Percentiles rank a stretch among this genome's conserved stretches.
Conservation (phyloP, 2,888 invertebrate species). For the Hirtodrosophila confusa region DNA sequence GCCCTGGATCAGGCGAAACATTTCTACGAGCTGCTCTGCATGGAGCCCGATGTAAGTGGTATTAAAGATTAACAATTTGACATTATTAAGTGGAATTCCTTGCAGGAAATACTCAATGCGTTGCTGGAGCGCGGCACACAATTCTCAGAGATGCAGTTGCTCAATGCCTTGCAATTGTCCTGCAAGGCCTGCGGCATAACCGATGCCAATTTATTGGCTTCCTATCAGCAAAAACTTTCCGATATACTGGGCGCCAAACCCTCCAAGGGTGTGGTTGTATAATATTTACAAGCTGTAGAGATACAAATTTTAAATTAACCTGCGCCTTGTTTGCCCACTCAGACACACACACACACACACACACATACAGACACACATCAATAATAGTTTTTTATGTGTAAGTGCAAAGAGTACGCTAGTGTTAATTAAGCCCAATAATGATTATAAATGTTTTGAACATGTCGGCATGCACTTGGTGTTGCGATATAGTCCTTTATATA, state of each 20-base stretch:
- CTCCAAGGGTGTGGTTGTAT: conserved; percentile 92
- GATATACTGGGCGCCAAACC: conserved; percentile 89
- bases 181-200: conserved; percentile 87
- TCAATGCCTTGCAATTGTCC: conserved; percentile 92
- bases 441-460: conserved; percentile 72
- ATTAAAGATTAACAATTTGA: no score
- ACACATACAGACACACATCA: conserved; percentile 33
- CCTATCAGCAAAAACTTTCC: conserved; percentile 91
- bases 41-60: conserved; percentile 89
- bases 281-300: conserved; percentile 59
- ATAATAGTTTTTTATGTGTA: conserved; percentile 46
- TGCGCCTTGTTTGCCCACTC: conserved; percentile 38
- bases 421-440: conserved; percentile 44
- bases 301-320: conserved; percentile 28
- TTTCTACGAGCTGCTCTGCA: conserved; percentile 94
- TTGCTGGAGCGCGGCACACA: conserved; percentile 94
- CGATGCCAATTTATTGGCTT: conserved; percentile 86
- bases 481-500: conserved; percentile 60
- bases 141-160: conserved; percentile 94
- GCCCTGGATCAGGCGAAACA: conserved; percentile 95
- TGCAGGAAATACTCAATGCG: conserved; percentile 91
- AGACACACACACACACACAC: conserved; percentile 10
- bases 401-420: conserved; percentile 53
- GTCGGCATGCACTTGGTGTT: conserved; percentile 66
- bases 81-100: conserved; percentile 14